Base-by-base conservation (phyloP, 2,797 vertebrate species). In the Oreochromis mossambicus region DNA sequence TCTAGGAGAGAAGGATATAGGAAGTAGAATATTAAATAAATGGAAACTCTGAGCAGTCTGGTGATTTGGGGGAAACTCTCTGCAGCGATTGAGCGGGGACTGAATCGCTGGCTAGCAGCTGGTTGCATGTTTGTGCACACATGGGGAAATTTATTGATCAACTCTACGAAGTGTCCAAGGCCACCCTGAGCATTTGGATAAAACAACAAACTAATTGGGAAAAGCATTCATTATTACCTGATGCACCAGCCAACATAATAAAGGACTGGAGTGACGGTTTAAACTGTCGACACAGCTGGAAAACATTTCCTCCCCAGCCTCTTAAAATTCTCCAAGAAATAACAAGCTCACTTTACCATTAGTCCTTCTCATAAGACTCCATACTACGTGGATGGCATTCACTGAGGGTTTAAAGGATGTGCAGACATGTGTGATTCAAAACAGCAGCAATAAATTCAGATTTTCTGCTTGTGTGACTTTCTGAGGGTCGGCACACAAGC, bases 1-100 rank as follows among this genome's bases (percentile, higher is more conserved):
- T 99, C 99, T 99, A 84, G 5, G 17, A 81, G 66, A 68, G 26
- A 21, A 48, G 11, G 5, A 4, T 76, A 76, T 5, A 2, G 70
- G n/a, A 38, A 24, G 11, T 41, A 46, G 52, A 2, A 84, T 51
- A n/a, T 77, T 3, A 52, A 66, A 78, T n/a, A 51, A 50, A 82
- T 3, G 10, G 3, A 80, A 41, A 77, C 14, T 8, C 12, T 4
- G 46, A 81, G 14, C 19, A 52, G 2, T 7, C 14, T 48, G 26
- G 3, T 0, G 43, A 9, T 19, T 48, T 50, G 41, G 48, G 13
- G 78, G 2, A 13, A 77, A 17, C 46, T 51, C 38, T 73, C 41
- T 61, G 54, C 80, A 75, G 43, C 2, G 41, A 41, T 3, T 15
- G 8, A 29, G 29, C 2, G 34, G 6, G 8, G 48, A 68, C 17